These are phyloP conservation scores for Odontomyia ornata DNA, from an alignment of 2,888 invertebrate genomes.

Conservation along the genomic window DNA sequence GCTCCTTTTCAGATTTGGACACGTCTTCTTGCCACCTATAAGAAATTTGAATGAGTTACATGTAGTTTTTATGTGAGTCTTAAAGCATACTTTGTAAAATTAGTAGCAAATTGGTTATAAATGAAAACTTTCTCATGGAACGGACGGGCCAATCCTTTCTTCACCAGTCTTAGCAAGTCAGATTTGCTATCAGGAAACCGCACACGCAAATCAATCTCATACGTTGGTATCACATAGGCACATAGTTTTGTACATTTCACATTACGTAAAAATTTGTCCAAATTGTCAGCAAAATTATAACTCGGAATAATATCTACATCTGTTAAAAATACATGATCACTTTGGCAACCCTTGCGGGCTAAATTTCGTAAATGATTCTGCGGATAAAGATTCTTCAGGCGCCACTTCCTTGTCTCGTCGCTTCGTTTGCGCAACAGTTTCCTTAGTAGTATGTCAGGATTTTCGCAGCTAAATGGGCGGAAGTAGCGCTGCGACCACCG, in stretches of 20 bases:
- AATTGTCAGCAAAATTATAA: conserved; percentile 72
- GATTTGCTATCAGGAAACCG: conserved; percentile 83
- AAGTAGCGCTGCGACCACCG: conserved; percentile 38
- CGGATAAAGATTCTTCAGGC: conserved; percentile 80
- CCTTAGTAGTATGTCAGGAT: conserved; percentile 72
- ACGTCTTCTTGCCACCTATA: conserved; percentile 70
- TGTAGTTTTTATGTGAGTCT: background rate
- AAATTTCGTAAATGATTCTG: conserved; percentile 90
- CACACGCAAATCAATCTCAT: conserved; percentile 83
- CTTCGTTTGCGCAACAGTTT: conserved; percentile 70
- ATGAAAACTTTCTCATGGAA: conserved; percentile 93
- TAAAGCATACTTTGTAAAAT: conserved; percentile 79
- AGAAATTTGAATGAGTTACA: background rate
- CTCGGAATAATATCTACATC: conserved; percentile 91
- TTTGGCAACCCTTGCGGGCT: conserved; percentile 85
- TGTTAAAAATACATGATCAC: conserved; percentile 81
- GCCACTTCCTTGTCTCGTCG: conserved; percentile 75
- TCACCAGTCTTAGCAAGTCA: conserved; percentile 77
- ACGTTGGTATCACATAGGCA: conserved; percentile 90
- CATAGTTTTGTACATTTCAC: conserved; percentile 73
- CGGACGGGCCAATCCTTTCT: conserved; percentile 83
- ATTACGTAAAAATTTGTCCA: conserved; percentile 74
- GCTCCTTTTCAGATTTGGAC: conserved; percentile 65
- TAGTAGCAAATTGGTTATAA: conserved; percentile 91
- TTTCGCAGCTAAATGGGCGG: conserved; percentile 70